Percentiles rank a stretch among this genome's conserved stretches.
These are phyloP conservation scores for Spicauda simplicius DNA, from an alignment of 2,888 invertebrate species.

Conservation along the genomic window DNA sequence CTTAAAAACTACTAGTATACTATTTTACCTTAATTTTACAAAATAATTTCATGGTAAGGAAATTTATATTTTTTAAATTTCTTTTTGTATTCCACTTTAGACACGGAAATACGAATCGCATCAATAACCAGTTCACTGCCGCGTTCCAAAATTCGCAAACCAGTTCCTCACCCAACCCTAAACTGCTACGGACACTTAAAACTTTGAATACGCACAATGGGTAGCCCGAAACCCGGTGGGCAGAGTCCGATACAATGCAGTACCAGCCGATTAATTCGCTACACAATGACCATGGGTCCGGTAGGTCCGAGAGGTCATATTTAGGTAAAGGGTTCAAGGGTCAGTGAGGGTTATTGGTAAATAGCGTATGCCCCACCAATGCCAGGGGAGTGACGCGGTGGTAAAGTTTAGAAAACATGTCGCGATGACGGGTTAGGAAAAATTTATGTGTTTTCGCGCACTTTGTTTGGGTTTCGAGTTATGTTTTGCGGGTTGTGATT, in stretches of 20 bases:
- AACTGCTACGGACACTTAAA: conserved; percentile 67
- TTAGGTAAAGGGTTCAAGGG: conserved; percentile 81
- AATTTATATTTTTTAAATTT: not conserved
- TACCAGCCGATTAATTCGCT: conserved; percentile 80
- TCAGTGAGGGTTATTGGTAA: conserved; percentile 77
- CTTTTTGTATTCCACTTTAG: not conserved
- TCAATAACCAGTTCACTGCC: conserved; percentile 20
- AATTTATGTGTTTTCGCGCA: conserved; percentile 69
- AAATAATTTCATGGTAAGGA: not conserved
- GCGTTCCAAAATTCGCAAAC: conserved; percentile 53
- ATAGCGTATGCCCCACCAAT: conserved; percentile 61
- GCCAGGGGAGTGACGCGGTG: conserved; percentile 74
- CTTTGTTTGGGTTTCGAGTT: conserved; percentile 40
- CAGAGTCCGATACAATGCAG: conserved; percentile 71
- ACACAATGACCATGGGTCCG: conserved; percentile 72
- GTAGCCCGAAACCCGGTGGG: conserved; percentile 63
- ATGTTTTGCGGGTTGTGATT: conserved; percentile 36
- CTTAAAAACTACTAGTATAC: too few species aligned
- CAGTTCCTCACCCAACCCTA: conserved; percentile 55
- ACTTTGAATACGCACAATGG: conserved; percentile 79
- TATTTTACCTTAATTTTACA: too few species aligned
- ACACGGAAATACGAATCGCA: conserved; percentile 24
- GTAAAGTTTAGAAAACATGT: conserved; percentile 73
- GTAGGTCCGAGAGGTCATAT: conserved; percentile 78
- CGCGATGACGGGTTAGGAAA: conserved; percentile 57